These are phyloP conservation scores for Heterotilapia buettikoferi DNA, from an alignment of 2,113 vertebrate species.

Conservation along the genomic window DNA sequence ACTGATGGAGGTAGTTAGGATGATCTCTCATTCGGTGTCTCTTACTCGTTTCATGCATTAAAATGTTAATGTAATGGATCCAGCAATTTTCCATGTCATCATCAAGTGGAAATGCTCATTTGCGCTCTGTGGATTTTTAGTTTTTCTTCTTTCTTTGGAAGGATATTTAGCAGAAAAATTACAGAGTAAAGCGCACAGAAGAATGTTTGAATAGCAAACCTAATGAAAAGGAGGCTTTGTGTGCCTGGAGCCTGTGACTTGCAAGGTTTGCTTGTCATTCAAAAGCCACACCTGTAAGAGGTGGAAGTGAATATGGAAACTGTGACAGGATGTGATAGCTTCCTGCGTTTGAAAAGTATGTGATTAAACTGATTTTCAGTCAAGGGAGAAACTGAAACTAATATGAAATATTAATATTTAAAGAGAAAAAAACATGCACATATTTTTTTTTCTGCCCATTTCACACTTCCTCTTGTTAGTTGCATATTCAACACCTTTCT, in stretches of 20 bases:
- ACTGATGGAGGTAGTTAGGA: conserved; percentile 16
- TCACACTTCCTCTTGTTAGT: not conserved
- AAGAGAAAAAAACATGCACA: not conserved
- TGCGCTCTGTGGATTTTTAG: not conserved
- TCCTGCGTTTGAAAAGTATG: not conserved
- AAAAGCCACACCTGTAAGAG: not conserved
- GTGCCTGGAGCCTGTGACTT: not conserved
- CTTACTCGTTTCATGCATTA: not conserved
- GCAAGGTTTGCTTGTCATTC: not conserved
- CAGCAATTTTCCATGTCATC: conserved; percentile 7
- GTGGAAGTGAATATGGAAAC: not conserved
- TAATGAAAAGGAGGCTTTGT: not conserved
- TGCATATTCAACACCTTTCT: conserved; percentile 21
- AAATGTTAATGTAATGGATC: conserved; percentile 21
- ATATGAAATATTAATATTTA: not conserved
- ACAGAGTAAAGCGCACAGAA: not conserved
- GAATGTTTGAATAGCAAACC: not conserved
- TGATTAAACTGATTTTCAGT: not conserved
- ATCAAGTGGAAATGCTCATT: not conserved
- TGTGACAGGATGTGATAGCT: not conserved
- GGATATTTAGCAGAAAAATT: not conserved
- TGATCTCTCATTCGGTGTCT: conserved; percentile 8
- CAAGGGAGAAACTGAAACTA: not conserved
- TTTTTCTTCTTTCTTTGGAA: not conserved
- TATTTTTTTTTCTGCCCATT: not conserved